phyloP scores from a whole-genome alignment of 2,113 vertebrate species.

The Chrysochloris asiatica region DNA sequence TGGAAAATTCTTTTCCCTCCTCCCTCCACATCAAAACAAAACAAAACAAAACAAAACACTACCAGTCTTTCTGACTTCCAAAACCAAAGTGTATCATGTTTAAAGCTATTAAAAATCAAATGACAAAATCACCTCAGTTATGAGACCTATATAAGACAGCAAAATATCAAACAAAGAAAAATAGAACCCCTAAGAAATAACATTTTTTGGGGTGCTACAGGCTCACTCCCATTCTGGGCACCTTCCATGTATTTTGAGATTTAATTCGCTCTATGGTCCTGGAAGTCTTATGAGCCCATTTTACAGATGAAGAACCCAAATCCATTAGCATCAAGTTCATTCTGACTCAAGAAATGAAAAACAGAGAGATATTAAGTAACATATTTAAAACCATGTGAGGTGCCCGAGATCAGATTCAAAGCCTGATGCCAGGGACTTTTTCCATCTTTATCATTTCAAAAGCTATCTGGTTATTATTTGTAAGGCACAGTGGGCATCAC shows the following conservation, averaged over 20 bases:
- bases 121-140: background rate
- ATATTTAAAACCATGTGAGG: background rate
- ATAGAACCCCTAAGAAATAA: too few species aligned
- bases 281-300: background rate
- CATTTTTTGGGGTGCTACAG: rapidly evolving
- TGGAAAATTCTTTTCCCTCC: background rate
- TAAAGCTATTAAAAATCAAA: conserved; percentile 22
- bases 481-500: background rate
- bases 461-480: background rate
- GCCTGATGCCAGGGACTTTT: background rate
- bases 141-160: background rate
- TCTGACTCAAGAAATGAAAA: background rate
- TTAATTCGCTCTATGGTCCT: background rate
- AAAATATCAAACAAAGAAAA: background rate
- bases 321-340: too few species aligned
- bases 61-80: background rate
- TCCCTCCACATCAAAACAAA: too few species aligned
- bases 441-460: background rate
- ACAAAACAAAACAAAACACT: too few species aligned
- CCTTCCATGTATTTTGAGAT: background rate
- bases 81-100: background rate
- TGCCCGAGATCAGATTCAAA: background rate
- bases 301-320: background rate
- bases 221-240: rapidly evolving
- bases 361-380: background rate